Conservation (phyloP, 2,888 invertebrate genomes). For the Ethmia dodecea region DNA sequence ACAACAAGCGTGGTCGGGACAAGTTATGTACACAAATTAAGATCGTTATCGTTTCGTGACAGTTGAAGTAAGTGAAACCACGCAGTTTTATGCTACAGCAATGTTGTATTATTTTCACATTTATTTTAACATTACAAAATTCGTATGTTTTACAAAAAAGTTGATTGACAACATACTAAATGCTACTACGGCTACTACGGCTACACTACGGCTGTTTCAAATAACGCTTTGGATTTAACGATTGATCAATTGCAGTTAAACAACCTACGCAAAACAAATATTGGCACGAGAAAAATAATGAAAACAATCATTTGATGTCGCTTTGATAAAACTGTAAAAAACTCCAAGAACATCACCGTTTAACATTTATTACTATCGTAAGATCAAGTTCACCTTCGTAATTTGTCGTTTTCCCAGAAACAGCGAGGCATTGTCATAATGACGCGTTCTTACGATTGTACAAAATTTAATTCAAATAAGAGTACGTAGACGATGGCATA, state of each 20-base stretch:
- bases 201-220: too few relatives aligned
- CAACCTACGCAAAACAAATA: too few relatives aligned
- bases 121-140: not conserved
- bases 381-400: constrained; percentile 55
- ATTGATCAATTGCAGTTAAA: too few relatives aligned
- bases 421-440: constrained; percentile 40
- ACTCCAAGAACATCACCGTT: constrained; percentile 39
- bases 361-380: constrained; percentile 33
- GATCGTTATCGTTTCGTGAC: constrained; percentile 51
- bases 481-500: constrained; percentile 1
- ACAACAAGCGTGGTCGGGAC: constrained; percentile 31
- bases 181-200: too few relatives aligned
- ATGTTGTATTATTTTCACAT: constrained; percentile 18
- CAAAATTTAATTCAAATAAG: constrained; percentile 17
- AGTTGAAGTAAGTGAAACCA: constrained; percentile 20
- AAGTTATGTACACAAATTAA: constrained; percentile 50
- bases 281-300: too few relatives aligned
- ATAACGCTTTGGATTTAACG: too few relatives aligned
- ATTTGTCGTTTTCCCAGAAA: constrained; percentile 61
- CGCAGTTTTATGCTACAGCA: constrained; percentile 27
- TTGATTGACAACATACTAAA: too few relatives aligned
- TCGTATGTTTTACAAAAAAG: too few relatives aligned
- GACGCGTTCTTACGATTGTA: constrained; percentile 20
- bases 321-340: too few relatives aligned
- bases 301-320: too few relatives aligned